Conservation (phyloP, 2,888 invertebrate genomes). For the Callosobruchus maculatus region DNA sequence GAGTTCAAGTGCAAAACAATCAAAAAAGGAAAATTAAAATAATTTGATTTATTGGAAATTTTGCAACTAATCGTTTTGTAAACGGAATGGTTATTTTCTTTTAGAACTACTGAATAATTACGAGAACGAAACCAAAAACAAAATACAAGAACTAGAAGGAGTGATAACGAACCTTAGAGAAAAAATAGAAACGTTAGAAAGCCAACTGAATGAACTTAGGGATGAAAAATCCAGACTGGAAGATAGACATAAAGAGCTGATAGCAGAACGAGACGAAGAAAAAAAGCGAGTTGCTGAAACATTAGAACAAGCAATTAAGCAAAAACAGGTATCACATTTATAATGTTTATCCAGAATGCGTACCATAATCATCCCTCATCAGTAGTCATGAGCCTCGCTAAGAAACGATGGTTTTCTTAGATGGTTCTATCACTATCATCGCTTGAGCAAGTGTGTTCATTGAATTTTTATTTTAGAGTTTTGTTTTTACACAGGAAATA, state of each 20-base stretch:
- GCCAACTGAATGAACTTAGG: slow-evolving; percentile 49
- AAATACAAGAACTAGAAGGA: slow-evolving; percentile 49
- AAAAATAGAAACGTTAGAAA: slow-evolving; percentile 53
- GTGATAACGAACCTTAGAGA: slow-evolving; percentile 51
- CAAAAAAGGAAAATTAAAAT: no score
- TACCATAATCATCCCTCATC: background rate
- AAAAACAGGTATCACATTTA: slow-evolving; percentile 41
- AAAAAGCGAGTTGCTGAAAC: slow-evolving; percentile 56
- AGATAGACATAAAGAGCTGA: slow-evolving; percentile 41
- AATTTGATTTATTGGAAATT: no score
- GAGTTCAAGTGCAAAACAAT: no score
- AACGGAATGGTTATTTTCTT: background rate
- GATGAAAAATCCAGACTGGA: slow-evolving; percentile 51
- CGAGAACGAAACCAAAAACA: slow-evolving; percentile 41
- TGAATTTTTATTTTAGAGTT: background rate
- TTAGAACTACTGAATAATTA: slow-evolving; percentile 37
- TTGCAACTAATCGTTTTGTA: no score
- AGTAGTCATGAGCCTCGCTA: background rate
- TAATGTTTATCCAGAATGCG: background rate
- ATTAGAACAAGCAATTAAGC: slow-evolving; percentile 59
- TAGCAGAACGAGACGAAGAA: slow-evolving; percentile 50
- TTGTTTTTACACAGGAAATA: slow-evolving; percentile 42
- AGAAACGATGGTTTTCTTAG: background rate
- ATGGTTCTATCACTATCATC: background rate
- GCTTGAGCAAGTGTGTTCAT: background rate